Evolutionary conservation across 2,888 invertebrate species (phyloP), one percentile per base, ranked within the genome.

Genomic region (Mimas tiliae): DNA sequence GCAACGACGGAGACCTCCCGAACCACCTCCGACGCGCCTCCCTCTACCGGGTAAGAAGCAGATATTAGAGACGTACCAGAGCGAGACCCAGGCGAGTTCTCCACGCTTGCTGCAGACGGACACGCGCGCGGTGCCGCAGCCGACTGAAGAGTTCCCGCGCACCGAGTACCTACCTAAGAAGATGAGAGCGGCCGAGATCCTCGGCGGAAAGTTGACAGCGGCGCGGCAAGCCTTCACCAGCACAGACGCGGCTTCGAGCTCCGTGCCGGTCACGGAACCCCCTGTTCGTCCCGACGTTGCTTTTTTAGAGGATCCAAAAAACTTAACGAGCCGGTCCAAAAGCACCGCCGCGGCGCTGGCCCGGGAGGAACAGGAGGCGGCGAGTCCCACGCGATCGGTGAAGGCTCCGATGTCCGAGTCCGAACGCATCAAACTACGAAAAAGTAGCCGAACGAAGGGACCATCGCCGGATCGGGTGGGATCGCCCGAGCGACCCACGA

Each of bases 271-370:
- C 66, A 71, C 72, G 62, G 81, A 79, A 52, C 70, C 81, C 67
- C 73, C 87, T 69, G 75, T 75, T 74, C 89, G 87, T 77, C 74
- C 89, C 71, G 89, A 89, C 81, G 84, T 78, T 82, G 88, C 89
- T 91, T 92, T 93, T 93, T 93, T 93, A 91, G 91, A 92, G 89
- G 93, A 92, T 91, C 88, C 93, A 93, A 93, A 93, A 93, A 93
- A 93, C 93, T 92, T 90, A 90, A 86, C 91, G 89, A 91, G 86
- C 93, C 93, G 93, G 93, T 93, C 93, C 93, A 93, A 82, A 89
- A 91, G 93, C 93, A 91, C 89, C 91, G 93, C 93, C 93, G 93
- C 93, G 92, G 93, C 93, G 92, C 93, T 92, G 93, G 93, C 90
- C 93, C 93, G 93, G 93, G 91, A 92, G 89, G 86, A 88, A 89